Percentiles rank a stretch among this genome's conserved stretches.
Conservation (phyloP, 2,113 vertebrate species). For the Turdus rufiventris region DNA sequence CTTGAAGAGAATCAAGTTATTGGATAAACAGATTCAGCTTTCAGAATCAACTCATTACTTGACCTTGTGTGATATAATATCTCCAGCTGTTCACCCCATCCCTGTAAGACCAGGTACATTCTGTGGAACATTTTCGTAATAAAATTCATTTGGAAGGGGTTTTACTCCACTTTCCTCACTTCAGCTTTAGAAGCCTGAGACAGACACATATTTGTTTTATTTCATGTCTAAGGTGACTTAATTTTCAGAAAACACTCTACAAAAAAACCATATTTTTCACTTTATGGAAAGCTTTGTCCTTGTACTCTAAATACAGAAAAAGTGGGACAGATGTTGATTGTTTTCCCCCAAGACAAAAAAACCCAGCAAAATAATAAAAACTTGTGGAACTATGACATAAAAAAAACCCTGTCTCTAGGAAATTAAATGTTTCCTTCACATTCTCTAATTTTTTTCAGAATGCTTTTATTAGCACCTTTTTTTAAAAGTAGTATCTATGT, state of each 20-base stretch:
- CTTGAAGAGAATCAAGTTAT: not conserved
- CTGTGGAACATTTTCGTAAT: not conserved
- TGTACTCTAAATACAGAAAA: not conserved
- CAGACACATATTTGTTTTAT: not conserved
- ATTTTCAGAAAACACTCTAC: not conserved
- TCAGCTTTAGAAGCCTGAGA: not conserved
- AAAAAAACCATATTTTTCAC: not conserved
- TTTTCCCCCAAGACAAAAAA: not conserved
- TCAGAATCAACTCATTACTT: not conserved
- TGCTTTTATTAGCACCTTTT: not conserved
- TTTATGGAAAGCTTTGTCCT: not conserved
- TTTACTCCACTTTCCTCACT: not conserved
- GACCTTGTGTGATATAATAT: not conserved
- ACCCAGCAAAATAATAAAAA: not conserved
- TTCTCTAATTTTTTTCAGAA: not conserved
- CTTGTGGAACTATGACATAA: not conserved
- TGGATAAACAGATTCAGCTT: not conserved
- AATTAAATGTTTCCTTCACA: not conserved
- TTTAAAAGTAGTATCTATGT: not conserved
- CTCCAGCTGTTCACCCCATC: not conserved
- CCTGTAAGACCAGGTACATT: not conserved
- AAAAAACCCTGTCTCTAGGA: not conserved
- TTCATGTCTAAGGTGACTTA: not conserved
- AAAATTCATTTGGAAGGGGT: not conserved
- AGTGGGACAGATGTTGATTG: not conserved